Percentiles rank a stretch among this genome's conserved stretches.
Evolutionary conservation across 2,888 invertebrate genomes (phyloP).

Genomic region (Ophion costatus): DNA sequence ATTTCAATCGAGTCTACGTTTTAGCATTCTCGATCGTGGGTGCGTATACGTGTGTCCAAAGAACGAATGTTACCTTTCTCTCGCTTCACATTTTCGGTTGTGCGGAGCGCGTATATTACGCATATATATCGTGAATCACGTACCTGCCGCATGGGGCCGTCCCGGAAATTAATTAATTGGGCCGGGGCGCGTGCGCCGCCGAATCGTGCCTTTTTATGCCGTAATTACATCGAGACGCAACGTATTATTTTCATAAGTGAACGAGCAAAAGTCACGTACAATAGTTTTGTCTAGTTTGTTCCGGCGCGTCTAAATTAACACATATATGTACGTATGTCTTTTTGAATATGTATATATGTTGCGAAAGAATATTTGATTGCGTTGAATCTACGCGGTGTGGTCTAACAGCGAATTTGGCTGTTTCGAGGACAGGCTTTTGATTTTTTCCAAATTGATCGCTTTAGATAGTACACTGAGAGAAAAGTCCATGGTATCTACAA

Average conservation of each 20-base stretch:
- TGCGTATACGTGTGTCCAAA: not conserved
- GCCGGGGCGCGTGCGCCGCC: slow-evolving; percentile 27
- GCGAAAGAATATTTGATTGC: too few relatives aligned
- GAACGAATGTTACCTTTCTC: not conserved
- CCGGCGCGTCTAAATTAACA: not conserved
- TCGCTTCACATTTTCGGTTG: slow-evolving; percentile 31
- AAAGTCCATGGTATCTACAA: too few relatives aligned
- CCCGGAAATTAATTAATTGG: slow-evolving; percentile 62
- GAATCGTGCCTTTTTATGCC: slow-evolving; percentile 46
- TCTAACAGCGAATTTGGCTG: too few relatives aligned
- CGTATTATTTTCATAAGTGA: slow-evolving; percentile 56
- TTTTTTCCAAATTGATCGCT: too few relatives aligned
- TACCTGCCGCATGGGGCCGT: slow-evolving; percentile 42
- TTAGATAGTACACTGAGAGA: too few relatives aligned
- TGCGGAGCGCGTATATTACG: slow-evolving; percentile 7
- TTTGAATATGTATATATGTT: too few relatives aligned
- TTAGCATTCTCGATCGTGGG: not conserved
- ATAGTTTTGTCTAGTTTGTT: slow-evolving; percentile 23
- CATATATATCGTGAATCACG: slow-evolving; percentile 29
- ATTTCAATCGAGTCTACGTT: not conserved
- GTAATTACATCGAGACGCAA: slow-evolving; percentile 49
- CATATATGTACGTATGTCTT: too few relatives aligned
- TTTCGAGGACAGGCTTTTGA: too few relatives aligned
- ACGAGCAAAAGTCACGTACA: slow-evolving; percentile 55
- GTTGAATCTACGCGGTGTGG: too few relatives aligned